Percentiles rank a stretch among this genome's conserved stretches.
phyloP scores from a whole-genome alignment of 2,888 invertebrate genomes.

The Drosophila formosana region DNA sequence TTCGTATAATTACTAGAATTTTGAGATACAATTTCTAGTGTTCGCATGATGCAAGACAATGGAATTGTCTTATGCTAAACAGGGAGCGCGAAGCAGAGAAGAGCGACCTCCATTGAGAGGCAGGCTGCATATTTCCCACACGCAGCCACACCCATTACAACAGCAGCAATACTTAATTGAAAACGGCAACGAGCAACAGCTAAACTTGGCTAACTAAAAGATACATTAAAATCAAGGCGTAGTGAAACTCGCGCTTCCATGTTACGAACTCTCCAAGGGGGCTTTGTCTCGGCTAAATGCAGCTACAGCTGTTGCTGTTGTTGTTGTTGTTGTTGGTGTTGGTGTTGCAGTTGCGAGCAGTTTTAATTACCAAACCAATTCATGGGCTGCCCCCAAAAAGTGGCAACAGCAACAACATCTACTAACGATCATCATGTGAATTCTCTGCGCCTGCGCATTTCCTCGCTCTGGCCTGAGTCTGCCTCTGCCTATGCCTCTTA shows the following conservation, averaged over 20 bases:
- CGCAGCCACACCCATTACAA: slow-evolving; percentile 48
- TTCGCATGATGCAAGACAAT: slow-evolving; percentile 71
- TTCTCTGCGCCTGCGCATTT: slow-evolving; percentile 72
- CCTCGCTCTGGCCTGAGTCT: slow-evolving; percentile 29
- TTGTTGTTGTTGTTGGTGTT: slow-evolving; percentile 2
- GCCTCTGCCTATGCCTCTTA: slow-evolving; percentile 11
- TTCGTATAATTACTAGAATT: slow-evolving; percentile 47
- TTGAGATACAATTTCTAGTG: slow-evolving; percentile 15
- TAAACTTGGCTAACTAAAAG: slow-evolving; percentile 57
- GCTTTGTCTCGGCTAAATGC: slow-evolving; percentile 59
- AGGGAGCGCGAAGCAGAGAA: slow-evolving; percentile 16
- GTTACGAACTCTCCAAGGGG: slow-evolving; percentile 46
- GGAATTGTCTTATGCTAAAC: slow-evolving; percentile 67
- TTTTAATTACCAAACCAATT: slow-evolving; percentile 74
- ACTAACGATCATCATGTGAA: slow-evolving; percentile 78
- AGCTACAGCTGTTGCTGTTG: slow-evolving; percentile 22
- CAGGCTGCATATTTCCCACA: slow-evolving; percentile 70
- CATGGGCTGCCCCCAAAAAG: slow-evolving; percentile 64
- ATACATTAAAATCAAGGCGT: slow-evolving; percentile 76
- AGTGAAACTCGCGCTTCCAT: slow-evolving; percentile 74
- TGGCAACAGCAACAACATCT: slow-evolving; percentile 33
- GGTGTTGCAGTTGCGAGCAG: slow-evolving; percentile 60
- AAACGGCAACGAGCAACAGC: slow-evolving; percentile 56
- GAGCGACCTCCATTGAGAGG: slow-evolving; percentile 71
- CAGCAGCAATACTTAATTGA: slow-evolving; percentile 67